Percentiles rank a stretch among this genome's conserved stretches.
phyloP scores from a whole-genome alignment of 2,888 invertebrate genomes.

The Gordius sp. region DNA sequence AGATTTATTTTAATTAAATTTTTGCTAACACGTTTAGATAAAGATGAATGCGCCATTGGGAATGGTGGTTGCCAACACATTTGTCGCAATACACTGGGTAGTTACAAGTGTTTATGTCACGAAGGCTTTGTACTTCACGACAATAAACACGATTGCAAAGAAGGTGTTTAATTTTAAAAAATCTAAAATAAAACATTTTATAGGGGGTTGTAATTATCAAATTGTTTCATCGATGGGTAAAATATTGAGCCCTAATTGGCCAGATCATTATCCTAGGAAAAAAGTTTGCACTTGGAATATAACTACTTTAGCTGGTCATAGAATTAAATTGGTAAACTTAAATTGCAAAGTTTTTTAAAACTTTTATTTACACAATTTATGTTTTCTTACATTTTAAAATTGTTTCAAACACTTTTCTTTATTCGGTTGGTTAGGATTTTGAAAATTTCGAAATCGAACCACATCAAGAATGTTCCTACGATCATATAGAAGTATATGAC shows the following conservation, averaged over 20 bases:
- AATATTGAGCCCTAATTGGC: slow-evolving; percentile 66
- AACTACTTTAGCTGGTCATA: slow-evolving; percentile 74
- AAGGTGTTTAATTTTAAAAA: slow-evolving; percentile 28
- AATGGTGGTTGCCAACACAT: slow-evolving; percentile 94
- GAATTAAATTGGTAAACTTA: slow-evolving; percentile 49
- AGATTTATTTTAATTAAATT: too few species aligned
- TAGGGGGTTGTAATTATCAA: slow-evolving; percentile 71
- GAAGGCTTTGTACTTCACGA: slow-evolving; percentile 80
- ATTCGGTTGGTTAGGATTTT: too few species aligned
- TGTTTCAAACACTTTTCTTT: slow-evolving; percentile 19
- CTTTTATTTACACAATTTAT: neutral
- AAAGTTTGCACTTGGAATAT: slow-evolving; percentile 95
- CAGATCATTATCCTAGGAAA: slow-evolving; percentile 52
- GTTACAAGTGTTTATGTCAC: slow-evolving; percentile 72
- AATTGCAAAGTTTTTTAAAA: neutral
- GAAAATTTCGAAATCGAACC: slow-evolving; percentile 78
- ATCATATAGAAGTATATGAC: slow-evolving; percentile 73
- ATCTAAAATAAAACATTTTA: neutral
- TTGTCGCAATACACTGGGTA: slow-evolving; percentile 70
- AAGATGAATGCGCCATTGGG: slow-evolving; percentile 74
- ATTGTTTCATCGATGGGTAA: slow-evolving; percentile 55
- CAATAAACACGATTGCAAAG: slow-evolving; percentile 79
- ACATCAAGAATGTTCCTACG: slow-evolving; percentile 84
- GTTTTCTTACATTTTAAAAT: slow-evolving; percentile 20
- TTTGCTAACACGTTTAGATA: too few species aligned